Base-by-base conservation (phyloP, 2,888 invertebrate genomes). In the Ichneumon xanthorius region DNA sequence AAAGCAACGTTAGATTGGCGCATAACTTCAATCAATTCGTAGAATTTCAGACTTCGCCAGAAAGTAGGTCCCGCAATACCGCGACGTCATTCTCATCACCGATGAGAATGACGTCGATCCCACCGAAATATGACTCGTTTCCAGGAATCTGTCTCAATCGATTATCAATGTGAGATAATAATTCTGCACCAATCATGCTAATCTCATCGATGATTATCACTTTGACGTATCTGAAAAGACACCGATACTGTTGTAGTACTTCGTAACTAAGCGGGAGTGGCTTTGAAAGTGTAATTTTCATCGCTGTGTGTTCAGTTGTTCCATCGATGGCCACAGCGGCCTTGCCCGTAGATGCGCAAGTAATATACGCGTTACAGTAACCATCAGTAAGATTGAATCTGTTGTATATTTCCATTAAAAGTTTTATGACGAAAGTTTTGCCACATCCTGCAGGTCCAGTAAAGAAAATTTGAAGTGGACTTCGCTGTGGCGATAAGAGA, bases 401-500 rank as follows among this genome's bases (percentile, higher is more conserved):
- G 80, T 94, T 94, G 75, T 93, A 93, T 78, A 92, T 94, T 89
- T 94, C 94, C 93, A 93, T 94, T 0, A 94, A 65, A 0, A 92
- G 86, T 90, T 92, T 92, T 7, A 94, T 93, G 14, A 92, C 88
- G 77, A 92, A 93, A 14, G 80, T 79, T 37, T 85, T 80, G 0
- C 82, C 85, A 77, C 88, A 86, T 16, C 91, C 91, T 65, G 91
- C 91, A 63, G 90, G 90, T 9, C 90, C 90, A 33, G 89, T 90
- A 7, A 90, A 88, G 70, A 87, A 86, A 19, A 88, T 67, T 84
- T 82, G 83, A 83, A 16, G 87, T 33, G 2, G 40, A 14, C 9
- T 26, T 53, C 63, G 4, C 2, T 11, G 0, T 48, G 9, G 30
- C 30, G 30, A 30, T 11, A 48, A 22, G 1, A 53, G 16, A 53